phyloP scores from a whole-genome alignment of 2,797 vertebrate species.

The Malacoraja senta region DNA sequence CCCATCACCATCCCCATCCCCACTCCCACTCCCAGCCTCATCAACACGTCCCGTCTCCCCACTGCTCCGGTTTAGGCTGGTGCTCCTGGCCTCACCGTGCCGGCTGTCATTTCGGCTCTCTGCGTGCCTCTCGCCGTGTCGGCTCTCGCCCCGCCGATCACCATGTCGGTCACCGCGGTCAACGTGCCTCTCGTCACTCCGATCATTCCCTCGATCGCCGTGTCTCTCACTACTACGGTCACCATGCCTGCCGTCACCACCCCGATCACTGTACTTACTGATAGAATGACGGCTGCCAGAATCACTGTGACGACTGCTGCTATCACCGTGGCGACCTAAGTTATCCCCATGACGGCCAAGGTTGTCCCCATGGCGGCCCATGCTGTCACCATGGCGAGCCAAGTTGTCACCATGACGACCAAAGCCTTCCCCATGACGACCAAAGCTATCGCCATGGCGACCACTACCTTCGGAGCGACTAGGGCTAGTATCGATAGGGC shows the following conservation, averaged over 20 bases:
- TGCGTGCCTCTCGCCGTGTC: constrained; percentile 53
- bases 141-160: constrained; percentile 57
- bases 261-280: constrained; percentile 12
- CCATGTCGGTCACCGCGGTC: constrained; percentile 62
- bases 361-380: constrained; percentile 49
- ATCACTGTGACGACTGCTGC: constrained; percentile 57
- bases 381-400: constrained; percentile 55
- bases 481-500: neutral
- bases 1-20: constrained; percentile 52
- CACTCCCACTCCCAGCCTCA: constrained; percentile 48
- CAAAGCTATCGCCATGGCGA: constrained; percentile 50
- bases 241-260: constrained; percentile 45
- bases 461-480: neutral
- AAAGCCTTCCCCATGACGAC: constrained; percentile 32
- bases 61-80: constrained; percentile 38
- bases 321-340: constrained; percentile 56
- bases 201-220: constrained; percentile 41
- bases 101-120: constrained; percentile 41
- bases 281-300: constrained; percentile 48
- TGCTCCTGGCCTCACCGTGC: constrained; percentile 48
- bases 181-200: constrained; percentile 25
- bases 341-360: constrained; percentile 45
- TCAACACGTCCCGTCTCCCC: neutral
- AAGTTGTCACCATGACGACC: constrained; percentile 47
- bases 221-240: constrained; percentile 48